Evolutionary conservation across 2,797 vertebrate genomes (phyloP), one percentile per base, ranked within the genome.

Genomic region (Chloroceryle inda): DNA sequence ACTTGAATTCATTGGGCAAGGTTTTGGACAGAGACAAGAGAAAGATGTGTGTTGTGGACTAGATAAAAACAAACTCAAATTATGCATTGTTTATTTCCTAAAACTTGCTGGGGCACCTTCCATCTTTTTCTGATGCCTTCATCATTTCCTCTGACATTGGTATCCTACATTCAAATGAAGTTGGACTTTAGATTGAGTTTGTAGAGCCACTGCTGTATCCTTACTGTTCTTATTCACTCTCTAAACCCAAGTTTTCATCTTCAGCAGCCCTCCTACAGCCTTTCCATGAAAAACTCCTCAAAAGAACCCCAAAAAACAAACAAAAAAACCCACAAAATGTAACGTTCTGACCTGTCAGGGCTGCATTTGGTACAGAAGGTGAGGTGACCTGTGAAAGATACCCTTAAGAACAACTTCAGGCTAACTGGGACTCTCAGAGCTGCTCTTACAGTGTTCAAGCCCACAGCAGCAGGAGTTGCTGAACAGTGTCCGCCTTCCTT

Each of bases 21-120:
- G 15, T 61, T 77, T 85, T 42, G n/a, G 76, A 44, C 47, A 61
- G 11, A 42, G 21, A 35, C 9, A 23, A 74, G 23, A 74, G 22
- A 50, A 44, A 29, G 15, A 26, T 4, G 13, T 1, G 0, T 19
- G 13, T 12, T 17, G 6, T 52, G 13, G 15, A 61, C 9, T 21
- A 56, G 44, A 21, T 84, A 84, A 42, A 11, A 17, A 7, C n/a
- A 83, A 84, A 31, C 4, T 33, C 23, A 10, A 6, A 62, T 31
- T 14, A 33, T 4, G 4, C 7, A 10, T 8, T 59, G 4, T 38
- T 92, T 33, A 58, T 74, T 61, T 75, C 49, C 10, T 26, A 37
- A 44, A 21, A 23, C 3, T 40, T 3, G 37, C 52, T 26, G 24
- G 69, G 11, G 1, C 5, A 50, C 9, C 15, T 74, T 63, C 27